phyloP scores from a whole-genome alignment of 2,113 vertebrate genomes.

The Apus apus region DNA sequence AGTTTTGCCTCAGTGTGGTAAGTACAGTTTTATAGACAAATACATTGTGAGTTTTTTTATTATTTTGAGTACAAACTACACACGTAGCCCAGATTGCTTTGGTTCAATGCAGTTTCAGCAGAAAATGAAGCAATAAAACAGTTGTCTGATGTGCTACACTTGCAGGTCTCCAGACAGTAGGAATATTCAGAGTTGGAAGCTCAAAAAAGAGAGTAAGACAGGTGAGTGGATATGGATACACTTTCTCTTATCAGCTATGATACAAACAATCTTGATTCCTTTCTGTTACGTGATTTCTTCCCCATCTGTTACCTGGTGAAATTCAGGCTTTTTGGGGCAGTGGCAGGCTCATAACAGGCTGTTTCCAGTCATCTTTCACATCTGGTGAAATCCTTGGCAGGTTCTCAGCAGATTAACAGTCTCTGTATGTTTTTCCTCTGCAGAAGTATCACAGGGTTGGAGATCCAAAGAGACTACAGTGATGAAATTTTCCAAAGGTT shows the following conservation, averaged over 20 bases:
- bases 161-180: slow-evolving; percentile 93
- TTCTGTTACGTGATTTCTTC: background rate
- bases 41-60: background rate
- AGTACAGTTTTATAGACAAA: background rate
- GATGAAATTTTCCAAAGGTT: slow-evolving; percentile 53
- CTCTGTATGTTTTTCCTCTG: slow-evolving; percentile 32
- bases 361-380: background rate
- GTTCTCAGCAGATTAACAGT: slow-evolving; percentile 18
- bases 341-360: background rate
- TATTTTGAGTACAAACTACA: background rate
- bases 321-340: slow-evolving; percentile 12
- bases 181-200: slow-evolving; percentile 97
- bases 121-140: slow-evolving; percentile 20
- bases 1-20: background rate
- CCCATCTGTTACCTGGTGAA: background rate
- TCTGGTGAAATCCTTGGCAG: slow-evolving; percentile 5
- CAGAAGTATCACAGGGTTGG: background rate
- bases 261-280: background rate
- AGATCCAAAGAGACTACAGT: slow-evolving; percentile 6
- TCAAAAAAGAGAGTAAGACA: slow-evolving; percentile 98
- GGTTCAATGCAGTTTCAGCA: background rate
- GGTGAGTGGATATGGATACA: slow-evolving; percentile 76
- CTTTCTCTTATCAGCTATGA: background rate
- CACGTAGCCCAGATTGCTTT: background rate
- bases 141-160: slow-evolving; percentile 53